phyloP scores from a whole-genome alignment of 1,140 invertebrate genomes.

The Aporrectodea caliginosa region DNA sequence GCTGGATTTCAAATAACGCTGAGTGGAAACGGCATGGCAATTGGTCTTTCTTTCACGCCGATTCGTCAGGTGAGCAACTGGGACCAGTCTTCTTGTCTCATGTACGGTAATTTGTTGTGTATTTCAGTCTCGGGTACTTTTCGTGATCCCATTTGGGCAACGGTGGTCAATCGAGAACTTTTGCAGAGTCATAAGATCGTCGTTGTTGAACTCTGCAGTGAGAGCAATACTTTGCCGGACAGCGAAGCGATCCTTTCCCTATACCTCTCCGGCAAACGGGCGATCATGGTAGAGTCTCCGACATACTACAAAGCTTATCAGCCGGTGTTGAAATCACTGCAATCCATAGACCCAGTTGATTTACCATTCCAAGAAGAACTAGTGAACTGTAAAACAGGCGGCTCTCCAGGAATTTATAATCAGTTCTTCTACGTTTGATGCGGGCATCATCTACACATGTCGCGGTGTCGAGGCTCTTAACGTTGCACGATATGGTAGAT shows the following conservation, averaged over 20 bases:
- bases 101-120: conserved; percentile 23
- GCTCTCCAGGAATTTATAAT: background rate
- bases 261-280: background rate
- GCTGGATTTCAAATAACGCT: conserved; percentile 12
- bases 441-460: background rate
- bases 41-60: background rate
- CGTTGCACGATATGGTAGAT: background rate
- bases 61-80: background rate
- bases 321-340: conserved; percentile 21
- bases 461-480: no score
- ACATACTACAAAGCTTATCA: conserved; percentile 17
- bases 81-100: conserved; percentile 9
- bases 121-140: conserved; percentile 9
- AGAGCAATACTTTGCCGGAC: conserved; percentile 14
- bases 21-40: background rate
- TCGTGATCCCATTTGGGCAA: conserved; percentile 20
- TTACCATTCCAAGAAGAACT: conserved; percentile 18
- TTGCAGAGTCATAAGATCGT: conserved; percentile 5
- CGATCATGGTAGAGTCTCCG: conserved; percentile 16
- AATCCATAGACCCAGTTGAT: background rate
- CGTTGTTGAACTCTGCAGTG: conserved; percentile 18
- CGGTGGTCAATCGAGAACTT: conserved; percentile 5
- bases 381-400: background rate
- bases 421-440: background rate
- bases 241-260: background rate